These are phyloP conservation scores for Scrobipalpa costella DNA, from an alignment of 2,888 invertebrate genomes.

Conservation along the genomic window DNA sequence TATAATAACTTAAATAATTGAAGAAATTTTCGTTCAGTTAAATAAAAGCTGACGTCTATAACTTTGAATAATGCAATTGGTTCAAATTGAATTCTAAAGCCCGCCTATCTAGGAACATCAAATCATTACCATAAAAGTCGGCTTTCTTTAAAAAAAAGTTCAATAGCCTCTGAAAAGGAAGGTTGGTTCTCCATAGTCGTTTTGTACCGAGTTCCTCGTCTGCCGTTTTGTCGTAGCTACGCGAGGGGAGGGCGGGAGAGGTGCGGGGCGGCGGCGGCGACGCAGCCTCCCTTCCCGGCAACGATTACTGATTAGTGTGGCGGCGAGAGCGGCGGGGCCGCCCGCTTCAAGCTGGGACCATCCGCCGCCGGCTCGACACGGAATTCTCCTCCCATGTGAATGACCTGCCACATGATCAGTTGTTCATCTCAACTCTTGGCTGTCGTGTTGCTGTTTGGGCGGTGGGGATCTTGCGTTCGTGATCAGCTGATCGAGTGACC, in stretches of 20 bases:
- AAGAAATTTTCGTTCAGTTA: too few relatives aligned
- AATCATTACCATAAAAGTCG: conserved; percentile 5
- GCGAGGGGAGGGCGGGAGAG: conserved; percentile 47
- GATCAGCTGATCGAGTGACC: conserved; percentile 68
- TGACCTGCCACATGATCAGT: conserved; percentile 28
- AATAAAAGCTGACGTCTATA: background rate
- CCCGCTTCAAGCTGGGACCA: conserved; percentile 59
- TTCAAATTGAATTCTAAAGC: background rate
- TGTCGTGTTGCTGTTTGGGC: background rate
- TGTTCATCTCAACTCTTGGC: conserved; percentile 8
- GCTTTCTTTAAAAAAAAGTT: conserved; percentile 11
- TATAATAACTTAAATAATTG: too few relatives aligned
- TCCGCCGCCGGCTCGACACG: conserved; percentile 54
- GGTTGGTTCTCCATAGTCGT: conserved; percentile 20
- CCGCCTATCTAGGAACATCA: background rate
- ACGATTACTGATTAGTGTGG: conserved; percentile 82
- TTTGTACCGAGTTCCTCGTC: conserved; percentile 39
- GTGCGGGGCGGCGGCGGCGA: conserved; percentile 49
- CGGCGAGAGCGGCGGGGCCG: conserved; percentile 72
- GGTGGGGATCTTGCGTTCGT: conserved; percentile 34
- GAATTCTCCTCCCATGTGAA: conserved; percentile 37
- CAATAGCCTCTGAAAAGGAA: conserved; percentile 16
- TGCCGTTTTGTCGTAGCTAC: conserved; percentile 60
- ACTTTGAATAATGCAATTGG: too few relatives aligned
- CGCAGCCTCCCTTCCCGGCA: conserved; percentile 80